phyloP scores from a whole-genome alignment of 2,888 invertebrate genomes.

The Oconnorella tubifera region DNA sequence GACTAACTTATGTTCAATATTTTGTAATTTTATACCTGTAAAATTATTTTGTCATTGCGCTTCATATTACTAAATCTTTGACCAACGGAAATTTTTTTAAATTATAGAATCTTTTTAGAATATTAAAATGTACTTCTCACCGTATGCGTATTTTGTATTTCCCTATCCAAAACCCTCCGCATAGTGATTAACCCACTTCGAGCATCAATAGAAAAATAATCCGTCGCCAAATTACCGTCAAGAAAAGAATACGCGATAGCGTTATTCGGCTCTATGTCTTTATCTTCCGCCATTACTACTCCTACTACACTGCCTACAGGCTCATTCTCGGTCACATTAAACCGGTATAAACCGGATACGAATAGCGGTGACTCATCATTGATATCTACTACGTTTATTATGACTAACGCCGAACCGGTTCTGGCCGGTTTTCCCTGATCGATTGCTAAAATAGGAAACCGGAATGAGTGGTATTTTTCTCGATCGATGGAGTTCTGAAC shows the following conservation, averaged over 20 bases:
- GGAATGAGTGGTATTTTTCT: conserved; percentile 56
- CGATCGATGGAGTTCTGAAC: conserved; percentile 33
- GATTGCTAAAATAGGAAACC: conserved; percentile 71
- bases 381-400: conserved; percentile 31
- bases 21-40: too few relatives aligned
- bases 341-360: conserved; percentile 22
- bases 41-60: too few relatives aligned
- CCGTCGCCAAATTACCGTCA: conserved; percentile 10
- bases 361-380: conserved; percentile 35
- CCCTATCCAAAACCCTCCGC: conserved; percentile 25
- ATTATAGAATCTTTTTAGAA: too few relatives aligned
- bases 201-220: conserved; percentile 23
- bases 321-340: conserved; percentile 33
- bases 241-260: conserved; percentile 26
- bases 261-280: conserved; percentile 26
- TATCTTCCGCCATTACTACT: conserved; percentile 28
- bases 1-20: too few relatives aligned
- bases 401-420: conserved; percentile 77
- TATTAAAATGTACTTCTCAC: too few relatives aligned
- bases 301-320: conserved; percentile 47
- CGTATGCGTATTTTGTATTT: conserved; percentile 17
- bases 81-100: too few relatives aligned
- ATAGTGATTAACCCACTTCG: conserved; percentile 23
- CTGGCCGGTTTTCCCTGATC: conserved; percentile 78
- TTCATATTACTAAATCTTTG: too few relatives aligned